A percentile compares a stretch with the other conserved stretches of the same genome.
Evolutionary conservation across 2,113 vertebrate species (phyloP).

Genomic region (Phalacrocorax aristotelis): DNA sequence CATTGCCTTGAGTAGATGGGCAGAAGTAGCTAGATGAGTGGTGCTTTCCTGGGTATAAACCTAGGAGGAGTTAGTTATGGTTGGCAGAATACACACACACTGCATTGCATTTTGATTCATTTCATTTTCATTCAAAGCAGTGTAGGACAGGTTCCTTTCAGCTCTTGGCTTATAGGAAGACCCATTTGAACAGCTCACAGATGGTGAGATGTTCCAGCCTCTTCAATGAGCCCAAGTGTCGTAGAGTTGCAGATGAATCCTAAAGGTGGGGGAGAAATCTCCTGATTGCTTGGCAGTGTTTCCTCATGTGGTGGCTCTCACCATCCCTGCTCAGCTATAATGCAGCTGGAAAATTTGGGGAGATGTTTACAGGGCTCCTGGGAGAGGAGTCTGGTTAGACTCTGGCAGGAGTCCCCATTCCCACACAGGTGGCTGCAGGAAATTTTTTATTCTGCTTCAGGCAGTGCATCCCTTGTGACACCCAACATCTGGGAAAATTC

Average conservation of each 20-base stretch:
- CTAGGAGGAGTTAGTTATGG: background rate
- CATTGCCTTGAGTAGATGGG: background rate
- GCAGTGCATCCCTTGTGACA: background rate
- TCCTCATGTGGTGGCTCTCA: background rate
- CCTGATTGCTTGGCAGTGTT: background rate
- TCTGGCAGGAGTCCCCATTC: background rate
- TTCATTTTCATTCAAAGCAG: background rate
- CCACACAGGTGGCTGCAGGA: background rate
- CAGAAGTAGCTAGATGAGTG: background rate
- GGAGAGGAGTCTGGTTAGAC: background rate
- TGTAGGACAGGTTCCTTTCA: background rate
- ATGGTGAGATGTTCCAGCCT: background rate
- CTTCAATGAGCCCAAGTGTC: background rate
- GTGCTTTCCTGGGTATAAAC: background rate
- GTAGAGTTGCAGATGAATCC: background rate
- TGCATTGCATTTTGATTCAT: background rate
- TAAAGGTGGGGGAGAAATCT: background rate
- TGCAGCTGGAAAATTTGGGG: background rate
- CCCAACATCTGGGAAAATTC: background rate
- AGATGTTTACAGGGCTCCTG: background rate
- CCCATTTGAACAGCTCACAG: background rate
- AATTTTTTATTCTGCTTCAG: background rate
- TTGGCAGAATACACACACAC: background rate
- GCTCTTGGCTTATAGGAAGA: background rate
- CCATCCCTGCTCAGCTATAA: background rate